A percentile compares a stretch with the other conserved stretches of the same genome.
These are phyloP conservation scores for Pangasius larnaudii DNA, from an alignment of 2,797 vertebrate species.

Conservation along the genomic window DNA sequence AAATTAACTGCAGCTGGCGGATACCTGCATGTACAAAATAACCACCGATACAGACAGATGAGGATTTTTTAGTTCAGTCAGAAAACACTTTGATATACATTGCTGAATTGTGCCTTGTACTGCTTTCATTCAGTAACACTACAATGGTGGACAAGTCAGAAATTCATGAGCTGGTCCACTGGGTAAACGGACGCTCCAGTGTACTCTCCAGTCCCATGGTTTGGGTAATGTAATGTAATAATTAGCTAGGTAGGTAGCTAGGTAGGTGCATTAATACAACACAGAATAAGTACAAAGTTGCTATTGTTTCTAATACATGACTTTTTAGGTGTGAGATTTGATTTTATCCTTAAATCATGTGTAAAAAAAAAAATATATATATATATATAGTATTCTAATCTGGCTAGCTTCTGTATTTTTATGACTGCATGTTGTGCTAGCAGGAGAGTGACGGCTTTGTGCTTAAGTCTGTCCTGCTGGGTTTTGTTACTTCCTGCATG, in stretches of 20 bases:
- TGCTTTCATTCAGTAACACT: background rate
- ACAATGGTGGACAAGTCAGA: background rate
- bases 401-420: background rate
- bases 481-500: background rate
- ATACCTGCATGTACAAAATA: slow-evolving; percentile 78
- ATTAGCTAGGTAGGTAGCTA: background rate
- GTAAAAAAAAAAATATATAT: too few relatives aligned
- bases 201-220: background rate
- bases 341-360: background rate
- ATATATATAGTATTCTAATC: background rate
- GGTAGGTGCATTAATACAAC: background rate
- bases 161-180: background rate
- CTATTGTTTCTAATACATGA: background rate
- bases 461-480: background rate
- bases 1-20: slow-evolving; percentile 90
- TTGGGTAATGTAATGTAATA: background rate
- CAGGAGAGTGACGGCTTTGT: background rate
- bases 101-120: background rate
- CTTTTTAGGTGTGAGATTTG: background rate
- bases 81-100: background rate
- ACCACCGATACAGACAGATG: background rate
- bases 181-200: background rate
- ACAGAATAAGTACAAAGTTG: background rate
- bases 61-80: background rate
- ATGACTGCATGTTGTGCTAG: background rate